Evolutionary conservation across 2,113 vertebrate species (phyloP), one percentile per base, ranked within the genome.

Genomic region (Phyllostomus hastatus): DNA sequence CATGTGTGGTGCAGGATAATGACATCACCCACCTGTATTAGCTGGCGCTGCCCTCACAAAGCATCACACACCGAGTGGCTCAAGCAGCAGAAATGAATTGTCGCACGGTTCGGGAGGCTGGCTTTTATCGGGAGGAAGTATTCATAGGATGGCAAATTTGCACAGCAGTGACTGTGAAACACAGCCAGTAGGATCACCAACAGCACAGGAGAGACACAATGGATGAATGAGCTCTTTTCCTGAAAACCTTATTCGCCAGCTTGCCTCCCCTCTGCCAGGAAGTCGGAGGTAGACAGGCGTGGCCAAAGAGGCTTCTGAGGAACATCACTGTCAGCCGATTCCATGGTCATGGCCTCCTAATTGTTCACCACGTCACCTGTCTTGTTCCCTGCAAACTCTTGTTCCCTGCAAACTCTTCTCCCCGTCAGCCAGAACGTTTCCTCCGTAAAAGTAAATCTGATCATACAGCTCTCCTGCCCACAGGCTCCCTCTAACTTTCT

Each of bases 1-100:
- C 54, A 73, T 4, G 10, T 22, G n/a, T 33, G 76, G 75, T 33
- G 69, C 80, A 35, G n/a, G 19, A 61, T 59, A 1, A 26, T 43
- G 38, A 41, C 3, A 17, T 24, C n/a, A 16, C 35, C 52, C 3
- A 4, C 35, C 16, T 54, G n/a, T 52, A 4, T n/a, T 48, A 10
- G 41, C 31, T 3, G 7, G 33, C 4, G 10, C 19, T 46, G 17
- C 72, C 6, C 8, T 5, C 81, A 26, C 22, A 67, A 76, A 87
- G 70, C 19, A 1, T 28, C 38, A 38, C 6, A 28, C 1, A 14
- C n/a, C 2, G 10, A n/a, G 14, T 2, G 70, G 14, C 10, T 41
- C 28, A 50, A 19, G 50, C 48, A 28, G 35, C 15, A 66, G 66
- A 48, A 72, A 24, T 28, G 1, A 2, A 9, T 26, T 41, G 7